phyloP scores from a whole-genome alignment of 2,113 vertebrate species.

The Corythornis vintsioides region DNA sequence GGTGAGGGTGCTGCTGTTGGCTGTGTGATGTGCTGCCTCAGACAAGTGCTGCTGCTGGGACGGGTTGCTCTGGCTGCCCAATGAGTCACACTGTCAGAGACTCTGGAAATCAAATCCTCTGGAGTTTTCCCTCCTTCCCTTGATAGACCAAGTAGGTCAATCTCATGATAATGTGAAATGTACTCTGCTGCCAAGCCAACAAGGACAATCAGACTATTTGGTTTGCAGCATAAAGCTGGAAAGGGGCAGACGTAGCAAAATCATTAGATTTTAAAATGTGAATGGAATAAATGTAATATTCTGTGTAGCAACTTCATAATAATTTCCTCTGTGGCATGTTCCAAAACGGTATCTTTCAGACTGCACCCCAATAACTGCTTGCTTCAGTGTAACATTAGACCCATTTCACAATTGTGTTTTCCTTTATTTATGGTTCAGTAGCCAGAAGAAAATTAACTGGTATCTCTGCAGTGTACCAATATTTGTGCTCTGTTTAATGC shows the following conservation, averaged over 20 bases:
- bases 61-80: not conserved
- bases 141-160: not conserved
- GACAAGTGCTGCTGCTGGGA: not conserved
- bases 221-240: not conserved
- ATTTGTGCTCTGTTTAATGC: conserved; percentile 26
- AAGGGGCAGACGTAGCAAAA: not conserved
- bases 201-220: not conserved
- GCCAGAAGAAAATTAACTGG: conserved; percentile 35
- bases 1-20: not conserved
- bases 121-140: not conserved
- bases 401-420: not conserved
- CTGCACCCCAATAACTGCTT: not conserved
- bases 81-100: not conserved
- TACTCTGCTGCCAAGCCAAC: not conserved
- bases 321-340: not conserved
- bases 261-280: not conserved
- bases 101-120: not conserved
- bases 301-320: not conserved
- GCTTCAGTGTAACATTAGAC: not conserved
- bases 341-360: not conserved
- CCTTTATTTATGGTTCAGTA: conserved; percentile 23
- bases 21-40: not conserved
- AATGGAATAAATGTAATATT: not conserved
- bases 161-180: not conserved
- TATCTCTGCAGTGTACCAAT: conserved; percentile 2